Evolutionary conservation across 2,113 vertebrate genomes (phyloP).

Genomic region (Sialia sialis): DNA sequence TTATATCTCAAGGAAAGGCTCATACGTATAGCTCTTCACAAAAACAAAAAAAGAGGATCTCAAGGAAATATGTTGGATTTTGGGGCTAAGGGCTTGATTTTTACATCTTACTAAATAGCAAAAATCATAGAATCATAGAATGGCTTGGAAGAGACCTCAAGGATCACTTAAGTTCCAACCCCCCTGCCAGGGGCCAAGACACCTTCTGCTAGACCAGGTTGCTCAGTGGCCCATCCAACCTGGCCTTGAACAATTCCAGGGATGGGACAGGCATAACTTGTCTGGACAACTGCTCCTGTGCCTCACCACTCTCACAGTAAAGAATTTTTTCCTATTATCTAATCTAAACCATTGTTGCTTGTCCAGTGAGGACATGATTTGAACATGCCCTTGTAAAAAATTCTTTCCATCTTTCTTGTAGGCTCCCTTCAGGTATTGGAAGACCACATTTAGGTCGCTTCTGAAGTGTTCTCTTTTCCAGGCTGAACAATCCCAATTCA

Average conservation of each 20-base stretch:
- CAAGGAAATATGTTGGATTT: background rate
- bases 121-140: background rate
- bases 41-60: background rate
- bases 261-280: background rate
- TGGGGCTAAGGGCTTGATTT: background rate
- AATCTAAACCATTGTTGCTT: accelerated
- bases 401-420: background rate
- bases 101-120: background rate
- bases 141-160: background rate
- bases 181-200: no score
- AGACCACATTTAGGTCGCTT: background rate
- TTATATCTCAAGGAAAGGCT: background rate
- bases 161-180: no score
- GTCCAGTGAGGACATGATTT: background rate
- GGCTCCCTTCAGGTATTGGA: background rate
- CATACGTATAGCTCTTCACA: background rate
- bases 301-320: background rate
- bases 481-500: background rate
- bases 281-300: background rate
- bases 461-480: background rate
- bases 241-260: background rate
- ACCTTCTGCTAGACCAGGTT: accelerated
- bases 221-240: background rate
- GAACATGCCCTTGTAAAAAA: background rate
- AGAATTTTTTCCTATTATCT: background rate